Conservation (phyloP, 2,113 vertebrate species). For the Donacobius atricapilla region DNA sequence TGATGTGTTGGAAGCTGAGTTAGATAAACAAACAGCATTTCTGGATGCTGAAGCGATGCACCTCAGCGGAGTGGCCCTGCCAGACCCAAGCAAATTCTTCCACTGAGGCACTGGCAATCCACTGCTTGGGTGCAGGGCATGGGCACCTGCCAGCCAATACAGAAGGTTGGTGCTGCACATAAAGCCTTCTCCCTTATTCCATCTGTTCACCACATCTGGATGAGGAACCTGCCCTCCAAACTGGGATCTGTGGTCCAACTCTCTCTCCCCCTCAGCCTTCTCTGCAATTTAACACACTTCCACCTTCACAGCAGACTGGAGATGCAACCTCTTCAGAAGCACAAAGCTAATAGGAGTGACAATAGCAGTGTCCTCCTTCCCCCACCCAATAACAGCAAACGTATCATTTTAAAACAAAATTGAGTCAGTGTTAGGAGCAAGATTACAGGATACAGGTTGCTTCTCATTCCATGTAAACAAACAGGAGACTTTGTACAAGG, state of each 20-base stretch:
- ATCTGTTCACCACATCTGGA: not conserved
- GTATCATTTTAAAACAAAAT: not conserved
- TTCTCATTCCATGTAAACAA: not conserved
- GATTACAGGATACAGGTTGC: not conserved
- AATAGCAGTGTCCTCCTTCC: not conserved
- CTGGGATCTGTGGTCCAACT: not conserved
- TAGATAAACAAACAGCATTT: not conserved
- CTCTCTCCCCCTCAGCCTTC: not conserved
- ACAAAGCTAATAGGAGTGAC: not conserved
- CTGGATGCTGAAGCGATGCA: not conserved
- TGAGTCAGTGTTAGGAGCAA: not conserved
- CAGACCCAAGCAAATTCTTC: not conserved
- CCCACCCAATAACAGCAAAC: not conserved
- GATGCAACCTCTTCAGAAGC: not conserved
- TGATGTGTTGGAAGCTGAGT: not conserved
- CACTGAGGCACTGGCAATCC: not conserved
- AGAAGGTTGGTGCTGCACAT: not conserved
- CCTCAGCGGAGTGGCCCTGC: not conserved
- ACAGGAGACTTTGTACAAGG: not conserved
- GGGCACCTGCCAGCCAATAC: not conserved
- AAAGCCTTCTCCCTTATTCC: not conserved
- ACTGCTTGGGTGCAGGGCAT: not conserved
- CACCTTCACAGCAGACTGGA: not conserved
- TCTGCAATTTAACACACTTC: not conserved
- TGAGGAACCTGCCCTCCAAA: not conserved